Evolutionary conservation across 2,888 invertebrate genomes (phyloP).

Genomic region (Hydriomena furcata): DNA sequence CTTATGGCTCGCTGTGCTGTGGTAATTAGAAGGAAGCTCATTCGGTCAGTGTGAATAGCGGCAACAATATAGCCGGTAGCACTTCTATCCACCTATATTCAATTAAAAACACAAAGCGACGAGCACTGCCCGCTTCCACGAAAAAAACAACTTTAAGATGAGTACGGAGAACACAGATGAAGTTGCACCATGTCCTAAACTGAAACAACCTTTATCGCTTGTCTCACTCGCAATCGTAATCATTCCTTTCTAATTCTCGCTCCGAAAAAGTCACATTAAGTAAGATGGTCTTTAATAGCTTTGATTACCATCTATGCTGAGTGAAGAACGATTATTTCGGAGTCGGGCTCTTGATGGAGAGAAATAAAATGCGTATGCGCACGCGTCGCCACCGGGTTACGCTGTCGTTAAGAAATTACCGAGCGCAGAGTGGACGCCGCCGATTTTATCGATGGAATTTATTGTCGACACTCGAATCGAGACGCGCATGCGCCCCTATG

Average conservation of each 20-base stretch:
- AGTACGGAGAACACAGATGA: conserved; percentile 24
- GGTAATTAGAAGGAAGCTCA: conserved; percentile 75
- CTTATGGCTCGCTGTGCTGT: conserved; percentile 46
- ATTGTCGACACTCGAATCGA: conserved; percentile 73
- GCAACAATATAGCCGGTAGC: conserved; percentile 71
- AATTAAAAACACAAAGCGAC: conserved; percentile 66
- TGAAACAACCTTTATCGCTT: conserved; percentile 43
- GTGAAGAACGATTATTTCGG: conserved; percentile 81
- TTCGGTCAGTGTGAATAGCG: conserved; percentile 64
- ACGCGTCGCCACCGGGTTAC: conserved; percentile 82
- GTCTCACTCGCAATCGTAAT: conserved; percentile 41
- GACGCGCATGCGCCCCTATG: conserved; percentile 62
- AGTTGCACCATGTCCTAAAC: conserved; percentile 26
- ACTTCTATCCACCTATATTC: conserved; percentile 58
- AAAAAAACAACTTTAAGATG: conserved; percentile 43
- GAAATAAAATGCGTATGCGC: conserved; percentile 80
- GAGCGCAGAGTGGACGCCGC: conserved; percentile 72
- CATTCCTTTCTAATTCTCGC: conserved; percentile 60
- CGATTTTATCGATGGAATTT: conserved; percentile 84
- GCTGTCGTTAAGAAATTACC: conserved; percentile 83
- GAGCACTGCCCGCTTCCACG: conserved; percentile 41
- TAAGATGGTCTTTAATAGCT: conserved; percentile 78
- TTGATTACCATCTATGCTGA: conserved; percentile 82
- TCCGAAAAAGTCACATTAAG: conserved; percentile 77
- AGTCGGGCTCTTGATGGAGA: conserved; percentile 73